These are phyloP conservation scores for Coenonympha arcania DNA, from an alignment of 2,888 invertebrate genomes.

Conservation along the genomic window DNA sequence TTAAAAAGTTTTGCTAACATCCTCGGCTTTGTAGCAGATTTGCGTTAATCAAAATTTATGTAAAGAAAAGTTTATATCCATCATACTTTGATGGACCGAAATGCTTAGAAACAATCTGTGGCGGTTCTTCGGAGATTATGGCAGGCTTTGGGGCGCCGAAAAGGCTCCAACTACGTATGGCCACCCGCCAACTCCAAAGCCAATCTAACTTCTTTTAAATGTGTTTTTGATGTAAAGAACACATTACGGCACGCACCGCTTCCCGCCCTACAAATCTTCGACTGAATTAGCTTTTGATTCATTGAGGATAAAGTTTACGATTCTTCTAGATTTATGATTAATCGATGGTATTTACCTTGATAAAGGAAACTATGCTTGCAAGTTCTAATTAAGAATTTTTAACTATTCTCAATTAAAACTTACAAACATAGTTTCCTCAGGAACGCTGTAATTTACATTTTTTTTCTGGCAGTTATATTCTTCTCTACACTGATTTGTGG, in stretches of 20 bases:
- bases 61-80: conserved; percentile 50
- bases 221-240: conserved; percentile 74
- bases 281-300: conserved; percentile 70
- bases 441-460: too few relatives aligned
- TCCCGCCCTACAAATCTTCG: conserved; percentile 53
- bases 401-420: too few relatives aligned
- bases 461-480: too few relatives aligned
- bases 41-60: conserved; percentile 50
- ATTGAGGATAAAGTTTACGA: conserved; percentile 27
- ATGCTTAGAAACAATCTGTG: conserved; percentile 69
- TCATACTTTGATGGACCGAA: conserved; percentile 65
- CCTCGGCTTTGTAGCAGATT: conserved; percentile 10
- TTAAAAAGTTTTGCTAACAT: conserved; percentile 17
- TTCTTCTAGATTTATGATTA: background rate
- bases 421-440: too few relatives aligned
- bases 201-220: conserved; percentile 75
- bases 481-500: too few relatives aligned
- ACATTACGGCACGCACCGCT: conserved; percentile 65
- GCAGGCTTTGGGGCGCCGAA: conserved; percentile 59
- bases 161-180: conserved; percentile 65
- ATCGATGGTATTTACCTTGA: too few relatives aligned
- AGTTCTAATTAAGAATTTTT: too few relatives aligned
- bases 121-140: conserved; percentile 66
- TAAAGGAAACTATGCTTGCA: too few relatives aligned
- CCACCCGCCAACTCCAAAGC: conserved; percentile 69